phyloP scores from a whole-genome alignment of 2,888 invertebrate genomes.

The Atherix ibis region DNA sequence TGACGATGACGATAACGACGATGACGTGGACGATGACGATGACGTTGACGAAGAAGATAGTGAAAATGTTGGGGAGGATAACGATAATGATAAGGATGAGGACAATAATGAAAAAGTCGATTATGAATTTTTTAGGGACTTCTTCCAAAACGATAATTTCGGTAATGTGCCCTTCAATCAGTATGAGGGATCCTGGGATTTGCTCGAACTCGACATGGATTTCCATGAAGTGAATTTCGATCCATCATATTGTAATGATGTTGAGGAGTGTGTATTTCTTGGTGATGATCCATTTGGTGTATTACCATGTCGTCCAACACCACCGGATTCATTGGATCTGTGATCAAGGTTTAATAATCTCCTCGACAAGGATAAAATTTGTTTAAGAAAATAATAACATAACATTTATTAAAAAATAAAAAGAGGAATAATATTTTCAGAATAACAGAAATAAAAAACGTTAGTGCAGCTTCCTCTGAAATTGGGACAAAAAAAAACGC shows the following conservation, averaged over 20 bases:
- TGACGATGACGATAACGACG: conserved; percentile 22
- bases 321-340: conserved; percentile 36
- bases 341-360: conserved; percentile 23
- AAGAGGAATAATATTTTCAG: no score
- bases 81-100: neutral
- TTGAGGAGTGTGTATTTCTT: conserved; percentile 43
- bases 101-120: conserved; percentile 10
- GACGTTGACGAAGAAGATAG: neutral
- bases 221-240: conserved; percentile 44
- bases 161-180: conserved; percentile 21
- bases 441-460: no score
- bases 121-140: conserved; percentile 43
- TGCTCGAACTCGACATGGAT: conserved; percentile 44
- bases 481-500: no score
- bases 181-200: conserved; percentile 44
- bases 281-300: conserved; percentile 42
- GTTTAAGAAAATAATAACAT: no score
- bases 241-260: conserved; percentile 44
- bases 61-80: neutral
- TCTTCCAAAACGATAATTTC: conserved; percentile 41
- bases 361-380: no score
- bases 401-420: no score
- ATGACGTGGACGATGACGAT: conserved; percentile 28
- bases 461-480: no score
- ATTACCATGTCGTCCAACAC: conserved; percentile 43